Evolutionary conservation across 2,888 invertebrate species (phyloP), one percentile per base, ranked within the genome.

Genomic region (Hypselothyrea guttata): DNA sequence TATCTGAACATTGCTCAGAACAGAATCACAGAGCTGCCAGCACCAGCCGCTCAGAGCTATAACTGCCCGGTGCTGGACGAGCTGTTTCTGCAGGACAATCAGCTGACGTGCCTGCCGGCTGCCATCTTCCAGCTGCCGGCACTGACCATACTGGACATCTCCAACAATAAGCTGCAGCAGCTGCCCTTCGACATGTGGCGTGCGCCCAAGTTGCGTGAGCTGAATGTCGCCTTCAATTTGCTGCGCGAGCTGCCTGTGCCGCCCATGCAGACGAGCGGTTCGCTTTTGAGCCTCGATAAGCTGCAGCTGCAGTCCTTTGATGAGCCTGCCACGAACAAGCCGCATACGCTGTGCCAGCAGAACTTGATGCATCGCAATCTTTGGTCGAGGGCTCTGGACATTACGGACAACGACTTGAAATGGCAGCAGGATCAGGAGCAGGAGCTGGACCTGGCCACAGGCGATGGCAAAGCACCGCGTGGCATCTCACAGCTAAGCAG

Each of bases 1-100:
- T 94, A 95, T 86, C 90, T 98, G 18, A 97, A 97, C 90, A 92
- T 96, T 47, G 95, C 96, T 0, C 96, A 97, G 88, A 98, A 98
- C 88, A 96, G 95, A 91, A 92, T 97, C 45, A 95, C 96, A 73
- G 92, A 93, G 37, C 90, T 97, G 1, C 95, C 95, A 0, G 88
- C 91, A 0, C 89, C 91, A 1, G 86, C 90, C 22, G 61, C 30
- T 0, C 78, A 78, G 31, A 15, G 57, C 2, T 94, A 95, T 86
- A 92, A 92, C 4, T 95, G 95, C 77, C 96, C 96, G 0, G 94
- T 94, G 38, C 90, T 98, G 53, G 97, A 98, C 84, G 98, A 98
- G 87, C 90, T 99, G 27, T 96, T 96, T 85, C 87, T 99, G n/a
- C 95, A 96, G 91, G 96, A 98, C 89, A 98, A 98, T 90, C 93